phyloP scores from a whole-genome alignment of 2,113 vertebrate species.

The Tapirus terrestris region DNA sequence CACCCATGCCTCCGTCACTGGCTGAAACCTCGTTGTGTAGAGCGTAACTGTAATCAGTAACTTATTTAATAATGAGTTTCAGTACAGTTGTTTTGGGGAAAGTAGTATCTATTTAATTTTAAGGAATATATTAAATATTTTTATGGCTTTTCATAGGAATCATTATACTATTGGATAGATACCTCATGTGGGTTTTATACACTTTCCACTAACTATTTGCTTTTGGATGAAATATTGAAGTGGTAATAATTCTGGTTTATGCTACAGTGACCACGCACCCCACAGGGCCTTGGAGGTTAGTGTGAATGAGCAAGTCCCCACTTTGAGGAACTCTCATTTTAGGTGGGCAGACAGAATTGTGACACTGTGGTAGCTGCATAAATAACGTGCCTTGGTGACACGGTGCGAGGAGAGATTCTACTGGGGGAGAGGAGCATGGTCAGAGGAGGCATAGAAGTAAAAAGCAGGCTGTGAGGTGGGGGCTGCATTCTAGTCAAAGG shows the following conservation, averaged over 20 bases:
- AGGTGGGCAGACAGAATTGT: background rate
- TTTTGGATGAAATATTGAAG: background rate
- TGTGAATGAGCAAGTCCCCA: background rate
- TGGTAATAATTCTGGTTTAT: background rate
- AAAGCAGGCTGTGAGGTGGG: background rate
- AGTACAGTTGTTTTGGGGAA: background rate
- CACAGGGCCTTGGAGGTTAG: background rate
- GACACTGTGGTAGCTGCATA: fast-evolving
- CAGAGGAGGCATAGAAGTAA: background rate
- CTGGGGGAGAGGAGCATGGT: background rate
- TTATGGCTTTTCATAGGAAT: conserved; percentile 13
- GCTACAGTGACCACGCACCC: background rate
- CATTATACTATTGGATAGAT: background rate
- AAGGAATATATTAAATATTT: background rate
- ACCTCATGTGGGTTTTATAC: background rate
- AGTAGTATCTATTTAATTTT: conserved; percentile 28
- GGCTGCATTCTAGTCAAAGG: background rate
- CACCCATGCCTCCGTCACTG: no score
- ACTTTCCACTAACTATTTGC: background rate
- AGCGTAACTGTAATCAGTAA: background rate
- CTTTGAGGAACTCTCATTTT: background rate
- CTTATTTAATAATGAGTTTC: conserved; percentile 26
- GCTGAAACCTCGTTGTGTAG: no score
- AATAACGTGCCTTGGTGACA: background rate
- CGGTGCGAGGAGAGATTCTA: background rate